A percentile compares a stretch with the other conserved stretches of the same genome.
These are phyloP conservation scores for Psittacula cyanocephala DNA, from an alignment of 2,113 vertebrate genomes.

Conservation along the genomic window DNA sequence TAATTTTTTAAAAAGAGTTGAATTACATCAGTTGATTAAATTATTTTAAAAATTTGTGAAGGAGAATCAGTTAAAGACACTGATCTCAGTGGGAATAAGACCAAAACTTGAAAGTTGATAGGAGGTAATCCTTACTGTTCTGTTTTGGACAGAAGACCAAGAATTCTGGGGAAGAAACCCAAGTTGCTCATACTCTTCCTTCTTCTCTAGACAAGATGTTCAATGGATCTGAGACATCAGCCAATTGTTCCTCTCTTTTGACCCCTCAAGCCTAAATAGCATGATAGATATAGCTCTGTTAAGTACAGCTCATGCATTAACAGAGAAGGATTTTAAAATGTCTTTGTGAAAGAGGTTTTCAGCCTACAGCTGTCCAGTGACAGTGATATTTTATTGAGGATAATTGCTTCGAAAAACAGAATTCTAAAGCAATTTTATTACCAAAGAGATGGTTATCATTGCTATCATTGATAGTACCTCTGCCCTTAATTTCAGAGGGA, in stretches of 20 bases:
- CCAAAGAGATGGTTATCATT: not conserved
- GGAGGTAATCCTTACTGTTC: not conserved
- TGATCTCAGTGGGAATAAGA: not conserved
- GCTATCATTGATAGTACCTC: not conserved
- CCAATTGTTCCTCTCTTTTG: not conserved
- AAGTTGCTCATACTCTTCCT: not conserved
- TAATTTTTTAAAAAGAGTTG: not conserved
- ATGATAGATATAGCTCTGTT: not conserved
- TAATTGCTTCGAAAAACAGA: not conserved
- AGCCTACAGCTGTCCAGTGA: not conserved
- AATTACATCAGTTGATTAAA: not conserved
- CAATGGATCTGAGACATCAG: not conserved
- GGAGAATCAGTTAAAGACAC: not conserved
- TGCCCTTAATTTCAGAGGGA: not conserved
- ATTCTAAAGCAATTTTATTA: not conserved
- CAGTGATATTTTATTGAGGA: not conserved
- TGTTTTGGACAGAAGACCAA: not conserved
- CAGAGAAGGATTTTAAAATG: not conserved
- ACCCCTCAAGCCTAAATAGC: not conserved
- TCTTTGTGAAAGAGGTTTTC: not conserved
- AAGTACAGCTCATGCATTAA: not conserved
- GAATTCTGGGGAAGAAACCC: not conserved
- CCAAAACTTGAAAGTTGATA: not conserved
- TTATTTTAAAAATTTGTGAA: not conserved
- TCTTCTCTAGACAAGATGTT: not conserved